A percentile compares a stretch with the other conserved stretches of the same genome.
phyloP scores from a whole-genome alignment of 30 jellyfish, hydroid and myxozoan species.

The Hydractinia symbiolongicarpus region DNA sequence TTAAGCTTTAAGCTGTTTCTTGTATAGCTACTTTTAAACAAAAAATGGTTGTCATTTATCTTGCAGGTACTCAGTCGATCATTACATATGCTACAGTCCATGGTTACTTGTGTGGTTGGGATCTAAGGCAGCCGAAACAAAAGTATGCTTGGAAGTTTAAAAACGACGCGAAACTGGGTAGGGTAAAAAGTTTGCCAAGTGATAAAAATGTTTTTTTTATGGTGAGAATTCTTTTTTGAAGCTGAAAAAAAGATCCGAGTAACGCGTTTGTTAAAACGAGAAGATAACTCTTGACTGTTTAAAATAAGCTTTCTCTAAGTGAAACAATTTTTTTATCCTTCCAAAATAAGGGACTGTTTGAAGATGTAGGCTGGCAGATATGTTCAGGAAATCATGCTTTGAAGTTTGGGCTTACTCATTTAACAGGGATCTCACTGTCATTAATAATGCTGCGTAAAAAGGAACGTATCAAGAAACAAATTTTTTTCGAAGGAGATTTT shows the following conservation, averaged over 20 bases:
- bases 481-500: too few relatives aligned
- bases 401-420: too few relatives aligned
- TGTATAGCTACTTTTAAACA: too few relatives aligned
- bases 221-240: background rate
- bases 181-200: background rate
- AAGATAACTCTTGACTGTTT: background rate
- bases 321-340: too few relatives aligned
- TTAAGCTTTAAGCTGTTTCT: too few relatives aligned
- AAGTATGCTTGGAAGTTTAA: conserved; percentile 85
- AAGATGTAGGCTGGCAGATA: too few relatives aligned
- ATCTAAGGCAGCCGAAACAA: conserved; percentile 75
- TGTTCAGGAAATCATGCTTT: too few relatives aligned
- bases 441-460: too few relatives aligned
- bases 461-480: too few relatives aligned
- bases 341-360: too few relatives aligned
- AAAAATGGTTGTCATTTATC: too few relatives aligned
- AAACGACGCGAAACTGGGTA: conserved; percentile 72
- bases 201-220: background rate
- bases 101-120: conserved; percentile 98
- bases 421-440: too few relatives aligned
- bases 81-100: conserved; percentile 87
- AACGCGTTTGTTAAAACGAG: background rate
- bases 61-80: conserved; percentile 78
- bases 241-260: background rate
- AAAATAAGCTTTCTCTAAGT: background rate